A percentile compares a stretch with the other conserved stretches of the same genome.
phyloP scores from a whole-genome alignment of 2,113 vertebrate genomes.

The Cottus gobio region DNA sequence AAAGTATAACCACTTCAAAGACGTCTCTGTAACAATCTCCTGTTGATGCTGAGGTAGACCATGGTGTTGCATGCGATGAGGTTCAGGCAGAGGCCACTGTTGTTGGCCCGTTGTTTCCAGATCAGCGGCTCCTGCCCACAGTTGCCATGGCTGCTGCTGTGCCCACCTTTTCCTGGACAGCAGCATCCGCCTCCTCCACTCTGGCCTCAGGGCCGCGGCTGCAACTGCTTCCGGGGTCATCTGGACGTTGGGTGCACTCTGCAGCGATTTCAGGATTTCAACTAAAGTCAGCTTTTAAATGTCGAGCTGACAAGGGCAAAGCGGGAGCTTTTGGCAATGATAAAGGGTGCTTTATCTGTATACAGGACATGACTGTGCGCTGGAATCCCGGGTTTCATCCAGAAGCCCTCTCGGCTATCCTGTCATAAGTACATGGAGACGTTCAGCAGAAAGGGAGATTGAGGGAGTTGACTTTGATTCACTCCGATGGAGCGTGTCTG shows the following conservation, averaged over 20 bases:
- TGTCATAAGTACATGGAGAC: slow-evolving; percentile 51
- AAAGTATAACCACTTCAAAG: slow-evolving; percentile 27
- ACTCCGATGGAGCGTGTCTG: slow-evolving; percentile 52
- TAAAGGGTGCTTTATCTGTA: slow-evolving; percentile 34
- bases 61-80: slow-evolving; percentile 41
- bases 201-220: slow-evolving; percentile 22
- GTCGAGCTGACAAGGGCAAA: slow-evolving; percentile 44
- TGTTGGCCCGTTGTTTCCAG: slow-evolving; percentile 75
- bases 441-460: slow-evolving; percentile 45
- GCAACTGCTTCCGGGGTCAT: slow-evolving; percentile 41
- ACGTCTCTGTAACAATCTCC: slow-evolving; percentile 11
- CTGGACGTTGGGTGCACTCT: slow-evolving; percentile 5
- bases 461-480: slow-evolving; percentile 59
- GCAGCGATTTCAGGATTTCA: slow-evolving; percentile 40
- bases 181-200: slow-evolving; percentile 45
- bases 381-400: slow-evolving; percentile 22
- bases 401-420: slow-evolving; percentile 40
- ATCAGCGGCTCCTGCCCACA: slow-evolving; percentile 64
- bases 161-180: slow-evolving; percentile 78
- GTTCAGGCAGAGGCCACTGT: slow-evolving; percentile 75
- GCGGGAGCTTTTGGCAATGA: slow-evolving; percentile 22
- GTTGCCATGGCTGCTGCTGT: slow-evolving; percentile 74
- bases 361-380: slow-evolving; percentile 13
- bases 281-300: slow-evolving; percentile 54
- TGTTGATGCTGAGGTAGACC: slow-evolving; percentile 35